These are phyloP conservation scores for Apogon hyalosoma DNA, from an alignment of 2,797 vertebrate species.

Conservation along the genomic window DNA sequence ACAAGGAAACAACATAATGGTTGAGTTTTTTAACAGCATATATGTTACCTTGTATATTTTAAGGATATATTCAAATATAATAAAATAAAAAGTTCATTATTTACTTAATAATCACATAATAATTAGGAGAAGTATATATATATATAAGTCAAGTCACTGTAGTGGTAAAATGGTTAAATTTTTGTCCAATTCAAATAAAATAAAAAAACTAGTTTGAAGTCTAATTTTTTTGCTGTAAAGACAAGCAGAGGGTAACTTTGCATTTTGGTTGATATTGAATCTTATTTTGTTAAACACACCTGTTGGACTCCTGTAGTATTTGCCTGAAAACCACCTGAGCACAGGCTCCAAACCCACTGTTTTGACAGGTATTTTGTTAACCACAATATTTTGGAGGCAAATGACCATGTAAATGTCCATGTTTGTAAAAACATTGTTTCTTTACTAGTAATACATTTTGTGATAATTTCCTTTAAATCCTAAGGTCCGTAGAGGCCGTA, in stretches of 20 bases:
- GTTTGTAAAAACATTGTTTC: constrained; percentile 25
- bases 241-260: constrained; percentile 51
- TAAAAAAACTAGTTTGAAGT: background rate
- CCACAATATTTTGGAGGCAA: constrained; percentile 59
- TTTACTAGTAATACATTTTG: background rate
- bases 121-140: too few relatives aligned
- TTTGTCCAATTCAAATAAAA: background rate
- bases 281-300: constrained; percentile 58
- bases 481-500: too few relatives aligned
- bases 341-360: constrained; percentile 57
- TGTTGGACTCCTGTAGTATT: constrained; percentile 59
- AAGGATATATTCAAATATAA: too few relatives aligned
- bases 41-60: too few relatives aligned
- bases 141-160: too few relatives aligned
- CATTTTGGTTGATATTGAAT: constrained; percentile 72
- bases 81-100: too few relatives aligned
- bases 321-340: constrained; percentile 56
- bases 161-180: background rate
- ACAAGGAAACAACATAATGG: too few relatives aligned
- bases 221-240: background rate
- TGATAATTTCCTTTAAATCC: background rate
- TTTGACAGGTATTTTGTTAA: constrained; percentile 65
- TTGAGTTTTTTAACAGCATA: too few relatives aligned
- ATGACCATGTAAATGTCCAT: constrained; percentile 62
- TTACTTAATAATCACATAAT: too few relatives aligned